phyloP scores from a whole-genome alignment of 2,113 vertebrate species.

The Silurus glanis region DNA sequence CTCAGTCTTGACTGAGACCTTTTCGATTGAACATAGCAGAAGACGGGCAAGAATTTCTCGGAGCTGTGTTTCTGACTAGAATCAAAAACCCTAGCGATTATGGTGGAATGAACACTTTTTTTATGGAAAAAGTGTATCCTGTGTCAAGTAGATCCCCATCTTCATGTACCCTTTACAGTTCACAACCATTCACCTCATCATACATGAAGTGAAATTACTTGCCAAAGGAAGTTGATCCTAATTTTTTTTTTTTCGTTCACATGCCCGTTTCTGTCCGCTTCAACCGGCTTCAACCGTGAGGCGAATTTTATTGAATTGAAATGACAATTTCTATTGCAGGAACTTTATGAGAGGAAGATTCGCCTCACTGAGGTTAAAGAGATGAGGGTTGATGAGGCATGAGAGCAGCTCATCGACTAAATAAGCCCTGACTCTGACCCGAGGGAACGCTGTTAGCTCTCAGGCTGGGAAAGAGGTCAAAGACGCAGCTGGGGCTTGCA shows the following conservation, averaged over 20 bases:
- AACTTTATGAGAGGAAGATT: not conserved
- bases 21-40: not conserved
- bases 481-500: slow-evolving; percentile 34
- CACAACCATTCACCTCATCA: not conserved
- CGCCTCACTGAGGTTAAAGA: not conserved
- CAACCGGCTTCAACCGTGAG: not conserved
- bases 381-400: slow-evolving; percentile 42
- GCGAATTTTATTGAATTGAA: not conserved
- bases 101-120: not conserved
- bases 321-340: too few relatives aligned
- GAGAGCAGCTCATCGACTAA: slow-evolving; percentile 19
- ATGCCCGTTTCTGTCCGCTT: not conserved
- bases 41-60: not conserved
- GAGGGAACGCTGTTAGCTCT: not conserved
- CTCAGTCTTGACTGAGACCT: not conserved
- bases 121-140: not conserved
- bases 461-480: slow-evolving; percentile 53
- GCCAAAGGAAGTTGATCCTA: not conserved
- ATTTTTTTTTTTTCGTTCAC: not conserved
- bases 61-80: not conserved
- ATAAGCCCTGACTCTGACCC: slow-evolving; percentile 15
- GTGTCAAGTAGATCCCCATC: too few relatives aligned
- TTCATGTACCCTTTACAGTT: not conserved
- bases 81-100: not conserved
- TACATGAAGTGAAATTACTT: not conserved